Evolutionary conservation across 2,888 invertebrate species (phyloP).

Genomic region (Meiosimyza decipiens): DNA sequence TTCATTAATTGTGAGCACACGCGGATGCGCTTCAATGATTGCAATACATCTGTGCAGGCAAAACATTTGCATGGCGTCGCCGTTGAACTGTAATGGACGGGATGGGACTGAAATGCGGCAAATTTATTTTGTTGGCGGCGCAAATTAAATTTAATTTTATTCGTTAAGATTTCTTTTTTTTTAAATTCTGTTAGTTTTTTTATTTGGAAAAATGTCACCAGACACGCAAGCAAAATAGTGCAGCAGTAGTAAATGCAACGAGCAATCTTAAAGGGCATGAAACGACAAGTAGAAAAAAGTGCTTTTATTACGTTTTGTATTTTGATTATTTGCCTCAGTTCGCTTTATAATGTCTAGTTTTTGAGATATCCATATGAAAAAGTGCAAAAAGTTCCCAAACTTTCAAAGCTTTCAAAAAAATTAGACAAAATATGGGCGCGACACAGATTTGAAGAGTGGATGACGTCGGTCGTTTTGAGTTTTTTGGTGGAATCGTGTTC

Average conservation of each 20-base stretch:
- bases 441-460: too few relatives aligned
- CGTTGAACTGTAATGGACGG: too few relatives aligned
- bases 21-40: conserved; percentile 15
- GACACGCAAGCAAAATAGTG: conserved; percentile 1
- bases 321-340: too few relatives aligned
- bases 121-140: conserved; percentile 24
- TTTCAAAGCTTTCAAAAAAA: too few relatives aligned
- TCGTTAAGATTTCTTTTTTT: neutral
- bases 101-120: neutral
- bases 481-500: too few relatives aligned
- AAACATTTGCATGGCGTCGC: conserved; percentile 25
- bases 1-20: conserved; percentile 43
- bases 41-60: conserved; percentile 17
- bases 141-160: conserved; percentile 22
- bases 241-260: neutral
- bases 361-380: too few relatives aligned
- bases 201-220: conserved; percentile 1
- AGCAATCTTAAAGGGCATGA: neutral
- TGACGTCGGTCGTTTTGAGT: too few relatives aligned
- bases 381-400: too few relatives aligned
- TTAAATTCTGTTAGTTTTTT: neutral
- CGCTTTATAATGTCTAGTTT: too few relatives aligned
- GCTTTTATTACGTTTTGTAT: too few relatives aligned
- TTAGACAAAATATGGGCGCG: too few relatives aligned
- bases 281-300: too few relatives aligned